These are phyloP conservation scores for Climacteris rufus DNA, from an alignment of 2,113 vertebrate species.

Conservation along the genomic window DNA sequence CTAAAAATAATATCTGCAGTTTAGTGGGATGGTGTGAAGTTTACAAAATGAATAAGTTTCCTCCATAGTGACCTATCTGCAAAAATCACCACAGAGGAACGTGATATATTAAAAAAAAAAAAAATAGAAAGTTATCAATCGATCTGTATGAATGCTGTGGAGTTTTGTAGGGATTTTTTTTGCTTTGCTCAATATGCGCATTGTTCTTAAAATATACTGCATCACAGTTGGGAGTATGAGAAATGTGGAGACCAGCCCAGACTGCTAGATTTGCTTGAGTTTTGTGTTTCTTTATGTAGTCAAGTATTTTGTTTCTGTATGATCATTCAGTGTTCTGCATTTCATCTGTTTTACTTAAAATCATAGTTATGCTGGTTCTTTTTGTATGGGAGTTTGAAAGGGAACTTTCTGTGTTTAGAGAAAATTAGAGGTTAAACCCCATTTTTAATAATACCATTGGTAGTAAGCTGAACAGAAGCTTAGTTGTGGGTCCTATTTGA, in stretches of 20 bases:
- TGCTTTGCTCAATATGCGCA: not conserved
- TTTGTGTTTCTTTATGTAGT: not conserved
- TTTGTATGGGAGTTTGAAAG: not conserved
- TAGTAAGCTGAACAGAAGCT: not conserved
- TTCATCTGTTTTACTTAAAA: not conserved
- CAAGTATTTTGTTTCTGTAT: not conserved
- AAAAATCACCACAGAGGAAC: not conserved
- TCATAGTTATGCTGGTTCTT: not conserved
- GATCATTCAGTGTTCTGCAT: not conserved
- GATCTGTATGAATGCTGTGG: not conserved
- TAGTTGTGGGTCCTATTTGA: not conserved
- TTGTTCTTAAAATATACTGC: not conserved
- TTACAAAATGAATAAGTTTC: not conserved
- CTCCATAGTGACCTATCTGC: not conserved
- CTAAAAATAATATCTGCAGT: slow-evolving; percentile 48
- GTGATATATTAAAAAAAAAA: not conserved
- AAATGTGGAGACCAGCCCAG: not conserved
- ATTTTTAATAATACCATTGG: not conserved
- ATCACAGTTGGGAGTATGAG: not conserved
- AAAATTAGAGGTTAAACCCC: not conserved
- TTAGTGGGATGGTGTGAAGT: not conserved
- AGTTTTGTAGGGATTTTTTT: not conserved
- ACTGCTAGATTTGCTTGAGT: not conserved
- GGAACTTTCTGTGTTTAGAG: not conserved
- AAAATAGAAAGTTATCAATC: not conserved